These are phyloP conservation scores for Ranitomeya variabilis DNA, from an alignment of 2,113 vertebrate species.

Conservation along the genomic window DNA sequence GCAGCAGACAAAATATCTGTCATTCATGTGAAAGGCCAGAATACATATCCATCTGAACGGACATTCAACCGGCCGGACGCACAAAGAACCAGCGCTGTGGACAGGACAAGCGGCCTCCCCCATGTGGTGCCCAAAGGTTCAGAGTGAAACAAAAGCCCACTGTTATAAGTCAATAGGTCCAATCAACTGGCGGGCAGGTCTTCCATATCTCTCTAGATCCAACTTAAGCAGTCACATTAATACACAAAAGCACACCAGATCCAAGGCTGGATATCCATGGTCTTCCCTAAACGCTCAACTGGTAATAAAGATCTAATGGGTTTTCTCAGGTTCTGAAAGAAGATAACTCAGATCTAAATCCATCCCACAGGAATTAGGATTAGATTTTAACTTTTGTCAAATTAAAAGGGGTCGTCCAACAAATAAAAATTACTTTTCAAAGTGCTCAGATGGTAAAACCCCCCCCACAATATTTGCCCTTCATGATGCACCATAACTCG, in stretches of 20 bases:
- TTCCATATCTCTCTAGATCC: neutral
- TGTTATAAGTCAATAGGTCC: conserved; percentile 38
- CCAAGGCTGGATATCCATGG: neutral
- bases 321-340: neutral
- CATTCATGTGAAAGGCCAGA: conserved; percentile 47
- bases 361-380: neutral
- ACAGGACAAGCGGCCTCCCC: neutral
- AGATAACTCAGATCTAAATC: neutral
- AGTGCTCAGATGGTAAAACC: too few relatives aligned
- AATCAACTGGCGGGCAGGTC: conserved; percentile 13
- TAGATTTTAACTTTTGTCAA: too few relatives aligned
- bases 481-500: too few relatives aligned
- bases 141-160: conserved; percentile 17
- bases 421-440: too few relatives aligned
- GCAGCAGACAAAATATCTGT: conserved; percentile 24
- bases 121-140: conserved; percentile 11
- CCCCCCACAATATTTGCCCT: too few relatives aligned
- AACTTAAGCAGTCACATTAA: neutral
- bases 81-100: conserved; percentile 28
- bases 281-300: conserved; percentile 2
- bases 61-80: conserved; percentile 32
- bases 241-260: neutral
- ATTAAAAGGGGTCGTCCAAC: too few relatives aligned
- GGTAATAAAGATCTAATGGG: conserved; percentile 1
- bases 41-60: conserved; percentile 36